Evolutionary conservation across 2,888 invertebrate genomes (phyloP), one percentile per base, ranked within the genome.

Genomic region (Silvanus unidentatus): DNA sequence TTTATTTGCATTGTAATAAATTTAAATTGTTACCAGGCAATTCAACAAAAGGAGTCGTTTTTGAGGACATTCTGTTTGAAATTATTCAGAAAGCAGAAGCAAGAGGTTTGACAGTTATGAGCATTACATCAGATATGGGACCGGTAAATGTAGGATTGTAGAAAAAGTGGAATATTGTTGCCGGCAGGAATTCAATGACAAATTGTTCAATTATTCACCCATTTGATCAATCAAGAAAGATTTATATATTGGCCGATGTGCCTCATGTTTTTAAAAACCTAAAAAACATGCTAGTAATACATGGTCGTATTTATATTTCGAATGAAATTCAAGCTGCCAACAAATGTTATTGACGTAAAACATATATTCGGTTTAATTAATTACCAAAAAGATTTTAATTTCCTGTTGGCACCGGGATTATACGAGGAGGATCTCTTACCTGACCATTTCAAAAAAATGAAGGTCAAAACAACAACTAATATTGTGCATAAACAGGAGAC

Each of bases 101-200:
- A 35, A 8, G 51, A 28, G 39, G 37, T 39, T 45, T 55, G 28
- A 49, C 47, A 14, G 49, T 62, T 34, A 6, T 53, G 16, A 45
- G 42, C 28, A 47, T 62, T 4, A 52, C 54, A 12, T 57, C 54
- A 32, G 59, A 62, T 46, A 60, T 59, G 61, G 57, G 58, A 9
- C 10, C 53, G n/a, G 42, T 42, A 1, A 63, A 60, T 49, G 45
- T 49, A 45, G 54, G 54, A 2, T 39, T 60, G 39, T 59, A 57
- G 57, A 54, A 36, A 43, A n/a, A 16, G n/a, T 54, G 42, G 36
- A 44, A 43, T 10, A 50, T 59, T 6, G 41, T 14, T 30, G 57
- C 48, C 22, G 46, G 45, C 13, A 35, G 38, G 38, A 27, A 48
- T 42, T 42, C 38, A n/a, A 9, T 22, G 35, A 37, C 42, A 8